Base-by-base conservation (phyloP, 2,797 vertebrate species). In the Crax fasciolata region DNA sequence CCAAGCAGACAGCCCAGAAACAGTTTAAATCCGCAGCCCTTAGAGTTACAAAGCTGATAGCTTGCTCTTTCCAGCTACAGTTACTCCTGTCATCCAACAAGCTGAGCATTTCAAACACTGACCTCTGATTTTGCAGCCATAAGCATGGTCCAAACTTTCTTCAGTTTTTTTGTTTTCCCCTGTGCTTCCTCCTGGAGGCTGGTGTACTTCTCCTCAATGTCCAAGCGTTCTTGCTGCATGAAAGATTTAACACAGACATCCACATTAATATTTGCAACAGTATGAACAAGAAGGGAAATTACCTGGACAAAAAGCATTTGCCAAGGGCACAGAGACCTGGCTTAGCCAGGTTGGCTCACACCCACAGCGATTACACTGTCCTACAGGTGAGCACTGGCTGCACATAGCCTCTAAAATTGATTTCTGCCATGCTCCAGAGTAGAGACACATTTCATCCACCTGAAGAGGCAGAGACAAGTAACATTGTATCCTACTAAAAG, bases 91-190 rank as follows among this genome's bases (percentile, higher is more conserved):
- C 13, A 75, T 9, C 54, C 13, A 44, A 28, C 46, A 55, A n/a
- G 11, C 27, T 48, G 89, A 67, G 30, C 27, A 41, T 8, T 84
- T 88, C 46, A 65, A 65, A 81, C 16, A 94, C 97, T 92, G 77
- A 99, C 99, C 98, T 99, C 99, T 59, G 99, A 99, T 94, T 99
- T 99, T 39, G 99, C 99, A 89, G 99, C 99, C 99, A 99, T 99
- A 76, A 99, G 97, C 99, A 99, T 99, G 76, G 99, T 99, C 99
- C 99, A 99, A 20, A 99, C 99, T 98, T 99, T 99, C 98, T 99
- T 99, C 96, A 99, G 97, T 82, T 99, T 99, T 97, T 99, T 99
- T 74, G 99, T 99, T 97, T 99, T 99, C 57, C 99, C 99, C 95
- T 99, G 99, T 13, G 99, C 99, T 93, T 99, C 99, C 82, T 99